These are phyloP conservation scores for Callimorpha dominula DNA, from an alignment of 2,888 invertebrate species.

Conservation along the genomic window DNA sequence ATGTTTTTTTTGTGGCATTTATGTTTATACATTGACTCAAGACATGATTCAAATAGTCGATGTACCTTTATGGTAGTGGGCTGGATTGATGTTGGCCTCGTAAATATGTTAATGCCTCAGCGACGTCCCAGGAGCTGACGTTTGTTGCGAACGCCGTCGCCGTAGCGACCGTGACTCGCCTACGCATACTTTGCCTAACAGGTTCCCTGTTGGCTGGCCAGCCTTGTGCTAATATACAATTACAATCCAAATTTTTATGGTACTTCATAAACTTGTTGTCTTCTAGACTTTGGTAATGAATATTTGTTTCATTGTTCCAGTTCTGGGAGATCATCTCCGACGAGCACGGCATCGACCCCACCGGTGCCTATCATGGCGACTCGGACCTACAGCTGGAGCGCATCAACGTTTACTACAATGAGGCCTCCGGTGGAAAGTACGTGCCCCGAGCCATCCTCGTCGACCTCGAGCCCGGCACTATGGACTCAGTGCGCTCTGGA, in stretches of 20 bases:
- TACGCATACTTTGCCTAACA: slow-evolving; percentile 30
- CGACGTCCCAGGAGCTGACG: slow-evolving; percentile 48
- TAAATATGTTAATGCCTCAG: slow-evolving; percentile 70
- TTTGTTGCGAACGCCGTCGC: slow-evolving; percentile 69
- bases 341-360: slow-evolving; percentile 97
- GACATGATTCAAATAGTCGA: slow-evolving; percentile 56
- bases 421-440: slow-evolving; percentile 97
- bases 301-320: slow-evolving; percentile 78
- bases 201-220: slow-evolving; percentile 33
- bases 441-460: slow-evolving; percentile 97
- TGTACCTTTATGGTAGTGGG: slow-evolving; percentile 54
- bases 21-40: slow-evolving; percentile 53
- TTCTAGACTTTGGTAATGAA: slow-evolving; percentile 22
- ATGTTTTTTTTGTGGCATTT: slow-evolving; percentile 60
- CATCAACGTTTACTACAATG: slow-evolving; percentile 98
- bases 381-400: slow-evolving; percentile 97
- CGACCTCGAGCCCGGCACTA: slow-evolving; percentile 98
- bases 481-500: slow-evolving; percentile 98
- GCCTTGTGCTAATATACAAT: slow-evolving; percentile 25
- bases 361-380: slow-evolving; percentile 96
- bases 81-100: slow-evolving; percentile 71
- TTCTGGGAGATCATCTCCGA: slow-evolving; percentile 99
- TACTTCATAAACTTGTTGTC: neutral
- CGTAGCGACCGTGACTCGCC: slow-evolving; percentile 73
- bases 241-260: neutral